Evolutionary conservation across 2,888 invertebrate genomes (phyloP).

Genomic region (Crioceris asparagi): DNA sequence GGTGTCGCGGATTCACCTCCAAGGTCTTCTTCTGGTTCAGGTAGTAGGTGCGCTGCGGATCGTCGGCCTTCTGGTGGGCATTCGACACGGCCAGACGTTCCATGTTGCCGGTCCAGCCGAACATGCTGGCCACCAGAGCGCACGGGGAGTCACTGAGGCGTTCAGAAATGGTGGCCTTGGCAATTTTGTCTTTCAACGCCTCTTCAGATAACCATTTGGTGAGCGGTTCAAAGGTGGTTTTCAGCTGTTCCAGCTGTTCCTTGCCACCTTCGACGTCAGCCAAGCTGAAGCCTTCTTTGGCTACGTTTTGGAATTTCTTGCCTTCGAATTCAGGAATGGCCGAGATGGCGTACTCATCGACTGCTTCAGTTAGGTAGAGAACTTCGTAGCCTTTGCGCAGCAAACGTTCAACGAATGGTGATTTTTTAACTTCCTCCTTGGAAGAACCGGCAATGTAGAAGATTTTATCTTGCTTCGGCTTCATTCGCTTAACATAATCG

Average conservation of each 20-base stretch:
- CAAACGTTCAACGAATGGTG: constrained; percentile 93
- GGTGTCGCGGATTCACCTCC: constrained; percentile 96
- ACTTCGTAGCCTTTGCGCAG: constrained; percentile 92
- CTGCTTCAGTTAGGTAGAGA: constrained; percentile 87
- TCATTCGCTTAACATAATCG: constrained; percentile 93
- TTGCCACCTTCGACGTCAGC: constrained; percentile 61
- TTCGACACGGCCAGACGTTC: constrained; percentile 90
- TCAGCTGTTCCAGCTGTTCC: constrained; percentile 65
- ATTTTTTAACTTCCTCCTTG: constrained; percentile 74
- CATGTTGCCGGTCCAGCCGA: constrained; percentile 99
- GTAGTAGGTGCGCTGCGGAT: constrained; percentile 82
- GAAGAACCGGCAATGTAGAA: constrained; percentile 92
- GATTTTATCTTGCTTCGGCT: constrained; percentile 85
- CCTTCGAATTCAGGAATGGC: constrained; percentile 96
- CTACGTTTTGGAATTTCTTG: constrained; percentile 98
- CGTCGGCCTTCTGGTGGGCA: constrained; percentile 92
- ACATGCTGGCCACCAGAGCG: constrained; percentile 90
- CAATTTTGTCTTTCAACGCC: constrained; percentile 65
- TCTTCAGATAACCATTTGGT: constrained; percentile 78
- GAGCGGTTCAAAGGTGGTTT: constrained; percentile 76
- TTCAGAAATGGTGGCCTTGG: constrained; percentile 77
- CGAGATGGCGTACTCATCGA: constrained; percentile 96
- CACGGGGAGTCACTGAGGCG: constrained; percentile 87
- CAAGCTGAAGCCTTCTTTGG: constrained; percentile 92
- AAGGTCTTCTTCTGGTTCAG: constrained; percentile 91